These are phyloP conservation scores for Silurus glanis DNA, from an alignment of 2,113 vertebrate genomes.

Conservation along the genomic window DNA sequence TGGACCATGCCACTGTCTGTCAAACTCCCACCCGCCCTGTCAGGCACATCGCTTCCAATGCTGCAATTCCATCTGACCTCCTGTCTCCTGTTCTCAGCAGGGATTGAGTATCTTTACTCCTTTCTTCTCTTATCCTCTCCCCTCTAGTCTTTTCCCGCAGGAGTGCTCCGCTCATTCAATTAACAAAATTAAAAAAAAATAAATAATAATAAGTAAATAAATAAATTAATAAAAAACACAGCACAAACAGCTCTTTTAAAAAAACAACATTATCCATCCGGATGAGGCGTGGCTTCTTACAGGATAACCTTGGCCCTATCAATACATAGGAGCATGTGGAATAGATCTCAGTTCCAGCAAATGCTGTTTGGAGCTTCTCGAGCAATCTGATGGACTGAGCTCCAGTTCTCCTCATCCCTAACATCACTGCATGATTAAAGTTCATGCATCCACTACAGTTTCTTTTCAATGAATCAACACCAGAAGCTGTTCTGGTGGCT, in stretches of 20 bases:
- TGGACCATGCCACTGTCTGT: slow-evolving; percentile 48
- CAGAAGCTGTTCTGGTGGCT: not conserved
- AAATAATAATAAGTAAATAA: too few relatives aligned
- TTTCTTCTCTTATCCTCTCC: not conserved
- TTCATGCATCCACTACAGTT: not conserved
- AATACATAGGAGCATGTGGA: not conserved
- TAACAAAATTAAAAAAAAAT: too few relatives aligned
- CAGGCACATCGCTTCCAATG: not conserved
- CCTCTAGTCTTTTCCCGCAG: not conserved
- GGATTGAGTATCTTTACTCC: not conserved
- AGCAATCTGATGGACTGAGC: not conserved
- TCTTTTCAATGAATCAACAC: not conserved
- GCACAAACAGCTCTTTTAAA: not conserved
- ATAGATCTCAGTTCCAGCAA: not conserved
- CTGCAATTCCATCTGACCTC: slow-evolving; percentile 18
- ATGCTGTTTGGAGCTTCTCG: not conserved
- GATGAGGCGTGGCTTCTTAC: not conserved
- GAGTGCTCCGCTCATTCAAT: not conserved
- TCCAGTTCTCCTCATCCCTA: too few relatives aligned
- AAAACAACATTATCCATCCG: not conserved
- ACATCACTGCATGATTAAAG: too few relatives aligned
- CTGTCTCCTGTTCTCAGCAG: not conserved
- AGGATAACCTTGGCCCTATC: not conserved
- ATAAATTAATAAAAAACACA: not conserved
- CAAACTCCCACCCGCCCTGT: slow-evolving; percentile 36